phyloP scores from a whole-genome alignment of 2,888 invertebrate species.

The Troides helena region DNA sequence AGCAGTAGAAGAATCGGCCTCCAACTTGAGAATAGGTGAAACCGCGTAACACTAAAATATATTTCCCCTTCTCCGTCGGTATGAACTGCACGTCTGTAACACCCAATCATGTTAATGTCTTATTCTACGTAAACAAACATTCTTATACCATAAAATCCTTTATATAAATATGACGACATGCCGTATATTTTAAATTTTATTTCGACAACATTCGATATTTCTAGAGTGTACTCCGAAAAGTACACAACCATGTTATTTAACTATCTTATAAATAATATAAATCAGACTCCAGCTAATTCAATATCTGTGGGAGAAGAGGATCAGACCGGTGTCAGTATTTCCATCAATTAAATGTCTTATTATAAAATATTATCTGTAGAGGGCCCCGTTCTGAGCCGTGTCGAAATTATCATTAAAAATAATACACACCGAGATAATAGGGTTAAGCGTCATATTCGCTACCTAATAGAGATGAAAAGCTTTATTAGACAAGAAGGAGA shows the following conservation, averaged over 20 bases:
- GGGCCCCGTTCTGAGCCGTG: too few relatives aligned
- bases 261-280: too few relatives aligned
- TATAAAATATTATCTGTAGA: too few relatives aligned
- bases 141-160: not conserved
- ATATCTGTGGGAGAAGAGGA: too few relatives aligned
- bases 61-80: slow-evolving; percentile 75
- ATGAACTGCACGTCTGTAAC: slow-evolving; percentile 75
- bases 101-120: slow-evolving; percentile 24
- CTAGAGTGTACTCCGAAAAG: not conserved
- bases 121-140: not conserved
- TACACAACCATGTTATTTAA: too few relatives aligned
- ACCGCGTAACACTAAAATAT: slow-evolving; percentile 70
- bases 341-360: too few relatives aligned
- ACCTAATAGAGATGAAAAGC: not conserved
- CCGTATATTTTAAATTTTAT: not conserved
- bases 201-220: not conserved
- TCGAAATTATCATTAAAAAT: too few relatives aligned
- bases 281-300: too few relatives aligned
- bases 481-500: not conserved
- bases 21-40: slow-evolving; percentile 76
- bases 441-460: too few relatives aligned
- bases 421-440: too few relatives aligned
- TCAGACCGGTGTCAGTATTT: too few relatives aligned
- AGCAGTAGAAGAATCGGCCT: slow-evolving; percentile 75
- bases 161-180: not conserved